A percentile compares a stretch with the other conserved stretches of the same genome.
These are phyloP conservation scores for Tupiocoris notatus DNA, from an alignment of 2,888 invertebrate genomes.

Conservation along the genomic window DNA sequence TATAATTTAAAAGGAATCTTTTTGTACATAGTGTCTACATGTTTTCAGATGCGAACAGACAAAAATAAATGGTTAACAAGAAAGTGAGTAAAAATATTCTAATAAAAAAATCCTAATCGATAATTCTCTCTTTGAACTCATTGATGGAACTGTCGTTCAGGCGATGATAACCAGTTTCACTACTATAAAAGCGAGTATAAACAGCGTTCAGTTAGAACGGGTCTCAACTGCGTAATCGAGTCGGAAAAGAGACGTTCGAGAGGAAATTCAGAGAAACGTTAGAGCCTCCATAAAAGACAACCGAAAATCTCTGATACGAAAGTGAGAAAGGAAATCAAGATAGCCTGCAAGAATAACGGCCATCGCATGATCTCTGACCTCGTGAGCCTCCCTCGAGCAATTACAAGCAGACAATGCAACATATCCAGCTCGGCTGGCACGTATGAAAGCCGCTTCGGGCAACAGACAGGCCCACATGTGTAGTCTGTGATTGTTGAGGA, in stretches of 20 bases:
- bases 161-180: not conserved
- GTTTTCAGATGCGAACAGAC: no score
- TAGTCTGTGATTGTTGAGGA: not conserved
- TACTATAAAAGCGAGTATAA: not conserved
- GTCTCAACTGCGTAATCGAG: not conserved
- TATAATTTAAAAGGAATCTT: no score
- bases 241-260: not conserved
- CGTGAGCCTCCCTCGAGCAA: not conserved
- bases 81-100: no score
- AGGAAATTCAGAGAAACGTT: not conserved
- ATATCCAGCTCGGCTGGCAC: not conserved
- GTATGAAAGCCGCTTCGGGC: not conserved
- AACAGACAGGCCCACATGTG: not conserved
- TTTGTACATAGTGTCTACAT: no score
- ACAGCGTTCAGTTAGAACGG: not conserved
- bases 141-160: no score
- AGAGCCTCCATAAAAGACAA: not conserved
- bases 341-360: not conserved
- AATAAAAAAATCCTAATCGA: no score
- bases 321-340: not conserved
- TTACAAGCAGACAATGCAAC: not conserved
- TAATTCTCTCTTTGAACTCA: no score
- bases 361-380: not conserved
- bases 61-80: no score
- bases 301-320: not conserved